Evolutionary conservation across 2,113 vertebrate genomes (phyloP).

Genomic region (Eulemur rufifrons): DNA sequence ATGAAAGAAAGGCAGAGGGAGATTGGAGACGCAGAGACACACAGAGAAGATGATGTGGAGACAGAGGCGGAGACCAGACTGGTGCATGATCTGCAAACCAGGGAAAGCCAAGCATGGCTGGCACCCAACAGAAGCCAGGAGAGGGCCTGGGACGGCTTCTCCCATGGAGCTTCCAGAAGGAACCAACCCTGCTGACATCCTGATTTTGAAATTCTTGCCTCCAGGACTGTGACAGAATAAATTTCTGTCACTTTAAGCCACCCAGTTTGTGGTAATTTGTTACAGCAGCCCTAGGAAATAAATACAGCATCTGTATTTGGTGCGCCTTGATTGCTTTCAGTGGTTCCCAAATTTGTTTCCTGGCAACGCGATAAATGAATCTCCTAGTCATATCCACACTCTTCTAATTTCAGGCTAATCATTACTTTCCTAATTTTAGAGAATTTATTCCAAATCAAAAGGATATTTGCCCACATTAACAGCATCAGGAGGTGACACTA

Average conservation of each 20-base stretch:
- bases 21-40: not conserved
- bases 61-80: not conserved
- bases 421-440: not conserved
- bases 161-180: not conserved
- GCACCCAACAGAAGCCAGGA: not conserved
- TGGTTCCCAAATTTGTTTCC: not conserved
- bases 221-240: not conserved
- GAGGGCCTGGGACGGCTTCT: rapidly evolving
- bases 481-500: not conserved
- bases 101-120: not conserved
- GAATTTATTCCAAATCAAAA: not conserved
- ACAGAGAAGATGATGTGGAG: not conserved
- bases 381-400: not conserved
- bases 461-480: not conserved
- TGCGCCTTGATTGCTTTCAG: not conserved
- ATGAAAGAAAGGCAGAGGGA: not conserved
- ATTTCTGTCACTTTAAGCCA: not conserved
- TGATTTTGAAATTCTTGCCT: not conserved
- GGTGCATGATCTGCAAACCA: not conserved
- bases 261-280: not conserved
- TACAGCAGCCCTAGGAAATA: not conserved
- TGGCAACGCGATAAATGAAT: not conserved
- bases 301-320: not conserved
- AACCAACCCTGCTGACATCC: not conserved
- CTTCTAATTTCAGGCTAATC: not conserved